Conservation (phyloP, 2,113 vertebrate species). For the Rhinoptilus africanus region DNA sequence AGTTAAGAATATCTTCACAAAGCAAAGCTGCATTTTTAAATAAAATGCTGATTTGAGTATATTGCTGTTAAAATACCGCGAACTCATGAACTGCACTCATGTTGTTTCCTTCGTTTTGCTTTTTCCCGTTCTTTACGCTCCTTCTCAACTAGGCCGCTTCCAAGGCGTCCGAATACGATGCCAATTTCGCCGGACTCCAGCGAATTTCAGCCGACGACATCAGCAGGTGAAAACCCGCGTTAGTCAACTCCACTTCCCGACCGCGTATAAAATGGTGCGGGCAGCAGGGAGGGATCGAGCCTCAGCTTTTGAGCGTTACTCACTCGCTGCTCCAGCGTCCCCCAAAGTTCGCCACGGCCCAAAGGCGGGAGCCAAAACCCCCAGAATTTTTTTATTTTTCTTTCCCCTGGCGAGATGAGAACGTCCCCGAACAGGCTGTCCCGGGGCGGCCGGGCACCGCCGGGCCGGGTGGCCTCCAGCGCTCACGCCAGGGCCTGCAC, state of each 20-base stretch:
- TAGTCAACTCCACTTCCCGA: slow-evolving; percentile 24
- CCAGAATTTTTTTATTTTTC: neutral
- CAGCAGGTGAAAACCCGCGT: neutral
- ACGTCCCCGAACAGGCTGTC: neutral
- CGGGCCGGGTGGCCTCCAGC: neutral
- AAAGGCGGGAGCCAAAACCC: fast-evolving
- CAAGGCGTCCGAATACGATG: neutral
- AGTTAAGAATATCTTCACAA: neutral
- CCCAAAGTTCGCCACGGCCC: neutral
- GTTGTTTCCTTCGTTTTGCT: neutral
- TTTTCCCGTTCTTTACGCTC: neutral
- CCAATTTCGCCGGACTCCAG: neutral
- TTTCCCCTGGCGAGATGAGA: fast-evolving
- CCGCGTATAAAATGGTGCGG: neutral
- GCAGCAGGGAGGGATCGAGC: neutral
- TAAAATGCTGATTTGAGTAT: neutral
- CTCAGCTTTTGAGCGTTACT: fast-evolving
- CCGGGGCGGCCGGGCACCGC: neutral
- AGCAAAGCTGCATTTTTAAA: neutral
- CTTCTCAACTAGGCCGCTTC: neutral
- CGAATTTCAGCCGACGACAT: neutral
- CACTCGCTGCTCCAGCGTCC: neutral
- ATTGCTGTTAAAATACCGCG: fast-evolving
- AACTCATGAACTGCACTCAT: fast-evolving
- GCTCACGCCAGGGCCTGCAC: neutral